These are phyloP conservation scores for Hephaestus fuliginosus DNA, from an alignment of 2,797 vertebrate species.

Conservation along the genomic window DNA sequence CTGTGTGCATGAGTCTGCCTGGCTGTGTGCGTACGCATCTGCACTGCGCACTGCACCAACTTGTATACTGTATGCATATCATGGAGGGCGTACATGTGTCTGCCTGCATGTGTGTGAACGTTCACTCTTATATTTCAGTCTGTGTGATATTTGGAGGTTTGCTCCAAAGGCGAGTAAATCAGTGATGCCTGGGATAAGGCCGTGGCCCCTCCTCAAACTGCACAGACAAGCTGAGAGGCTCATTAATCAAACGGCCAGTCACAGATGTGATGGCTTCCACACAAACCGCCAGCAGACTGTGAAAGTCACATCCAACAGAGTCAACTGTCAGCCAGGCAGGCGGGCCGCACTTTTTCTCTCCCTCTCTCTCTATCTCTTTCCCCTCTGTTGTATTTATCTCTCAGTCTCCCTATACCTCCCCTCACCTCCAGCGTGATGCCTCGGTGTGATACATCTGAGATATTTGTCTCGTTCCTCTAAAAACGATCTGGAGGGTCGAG, in stretches of 20 bases:
- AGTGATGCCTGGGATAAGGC: constrained; percentile 94
- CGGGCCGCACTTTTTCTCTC: constrained; percentile 71
- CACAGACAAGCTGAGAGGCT: constrained; percentile 94
- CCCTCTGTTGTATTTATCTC: constrained; percentile 75
- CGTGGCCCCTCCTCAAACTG: constrained; percentile 92
- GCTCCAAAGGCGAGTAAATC: constrained; percentile 91
- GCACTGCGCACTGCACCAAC: constrained; percentile 68
- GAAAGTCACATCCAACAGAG: constrained; percentile 97
- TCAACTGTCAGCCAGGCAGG: constrained; percentile 89
- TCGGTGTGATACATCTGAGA: constrained; percentile 76
- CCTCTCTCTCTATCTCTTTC: constrained; percentile 39
- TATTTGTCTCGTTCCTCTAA: constrained; percentile 80
- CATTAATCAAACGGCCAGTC: constrained; percentile 98
- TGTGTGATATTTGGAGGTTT: constrained; percentile 88
- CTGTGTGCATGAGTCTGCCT: constrained; percentile 49
- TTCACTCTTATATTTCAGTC: constrained; percentile 86
- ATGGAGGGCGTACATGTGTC: constrained; percentile 74
- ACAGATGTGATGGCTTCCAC: constrained; percentile 98
- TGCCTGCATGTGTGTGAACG: constrained; percentile 83
- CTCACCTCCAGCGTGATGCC: constrained; percentile 75
- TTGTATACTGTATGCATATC: constrained; percentile 68
- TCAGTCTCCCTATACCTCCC: constrained; percentile 72
- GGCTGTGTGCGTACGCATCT: constrained; percentile 48
- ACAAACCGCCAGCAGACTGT: constrained; percentile 97
- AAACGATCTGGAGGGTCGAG: constrained; percentile 76